Evolutionary conservation across 2,888 invertebrate genomes (phyloP).

Genomic region (Sipha maydis): DNA sequence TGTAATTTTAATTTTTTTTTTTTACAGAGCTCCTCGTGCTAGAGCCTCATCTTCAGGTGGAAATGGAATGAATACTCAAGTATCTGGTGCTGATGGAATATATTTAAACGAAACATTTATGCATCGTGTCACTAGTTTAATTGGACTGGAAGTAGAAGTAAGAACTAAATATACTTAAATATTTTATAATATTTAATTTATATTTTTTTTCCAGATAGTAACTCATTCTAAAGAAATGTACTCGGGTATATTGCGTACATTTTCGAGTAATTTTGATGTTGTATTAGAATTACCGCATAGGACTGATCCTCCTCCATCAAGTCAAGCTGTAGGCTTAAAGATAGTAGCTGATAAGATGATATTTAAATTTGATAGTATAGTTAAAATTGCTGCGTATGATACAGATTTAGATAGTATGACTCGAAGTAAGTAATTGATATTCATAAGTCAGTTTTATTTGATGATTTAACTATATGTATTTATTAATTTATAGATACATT

Average conservation of each 20-base stretch:
- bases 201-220: conserved; percentile 46
- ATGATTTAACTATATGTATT: conserved; percentile 7
- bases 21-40: conserved; percentile 55
- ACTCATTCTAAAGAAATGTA: conserved; percentile 62
- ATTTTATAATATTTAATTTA: background rate
- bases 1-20: background rate
- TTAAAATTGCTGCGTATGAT: conserved; percentile 83
- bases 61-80: conserved; percentile 49
- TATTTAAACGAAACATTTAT: conserved; percentile 91
- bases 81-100: conserved; percentile 75
- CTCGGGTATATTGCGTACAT: conserved; percentile 84
- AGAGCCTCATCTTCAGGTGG: conserved; percentile 59
- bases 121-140: conserved; percentile 86
- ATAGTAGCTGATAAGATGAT: conserved; percentile 80
- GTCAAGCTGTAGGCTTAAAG: conserved; percentile 75
- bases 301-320: conserved; percentile 74
- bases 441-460: background rate
- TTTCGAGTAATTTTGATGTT: conserved; percentile 87
- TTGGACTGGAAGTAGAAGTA: conserved; percentile 82
- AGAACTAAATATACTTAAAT: conserved; percentile 38
- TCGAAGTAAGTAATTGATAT: conserved; percentile 71
- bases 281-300: conserved; percentile 89
- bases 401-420: conserved; percentile 90
- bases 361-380: conserved; percentile 85
- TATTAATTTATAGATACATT: conserved; percentile 64